Conservation (phyloP, 2,888 invertebrate species). For the Endomychus coccineus region DNA sequence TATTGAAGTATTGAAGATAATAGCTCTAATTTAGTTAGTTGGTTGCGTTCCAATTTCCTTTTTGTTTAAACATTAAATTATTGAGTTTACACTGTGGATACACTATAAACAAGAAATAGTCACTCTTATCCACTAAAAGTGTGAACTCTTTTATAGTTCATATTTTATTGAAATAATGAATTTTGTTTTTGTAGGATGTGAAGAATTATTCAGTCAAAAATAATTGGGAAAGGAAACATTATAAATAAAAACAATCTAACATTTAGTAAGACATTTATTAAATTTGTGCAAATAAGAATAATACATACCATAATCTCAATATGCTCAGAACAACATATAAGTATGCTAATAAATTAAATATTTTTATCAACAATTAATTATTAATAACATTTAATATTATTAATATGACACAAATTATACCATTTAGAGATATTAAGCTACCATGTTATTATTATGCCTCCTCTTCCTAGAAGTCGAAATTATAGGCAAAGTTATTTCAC, state of each 20-base stretch:
- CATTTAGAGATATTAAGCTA: constrained; percentile 29
- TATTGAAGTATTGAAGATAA: no score
- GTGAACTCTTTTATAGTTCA: no score
- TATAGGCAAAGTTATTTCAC: no score
- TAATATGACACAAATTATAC: constrained; percentile 34
- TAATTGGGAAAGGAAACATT: constrained; percentile 6
- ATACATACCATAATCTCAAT: constrained; percentile 32
- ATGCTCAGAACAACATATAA: constrained; percentile 14
- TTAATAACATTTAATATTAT: constrained; percentile 33
- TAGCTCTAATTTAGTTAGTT: no score
- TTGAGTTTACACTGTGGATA: no score
- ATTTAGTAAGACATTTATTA: constrained; percentile 25
- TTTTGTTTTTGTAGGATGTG: no score
- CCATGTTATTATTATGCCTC: constrained; percentile 20
- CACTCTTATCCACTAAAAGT: no score
- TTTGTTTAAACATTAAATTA: no score
- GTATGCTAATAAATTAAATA: constrained; percentile 9
- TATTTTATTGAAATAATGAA: no score
- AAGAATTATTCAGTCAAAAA: constrained; percentile 6
- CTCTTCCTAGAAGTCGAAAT: constrained; percentile 8
- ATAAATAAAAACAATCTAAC: constrained; percentile 17
- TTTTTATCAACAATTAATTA: constrained; percentile 26
- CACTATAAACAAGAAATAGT: no score
- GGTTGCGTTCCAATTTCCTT: no score
- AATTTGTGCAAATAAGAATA: constrained; percentile 27